Conservation (phyloP, 2,888 invertebrate species). For the Eumerus sabulonum region DNA sequence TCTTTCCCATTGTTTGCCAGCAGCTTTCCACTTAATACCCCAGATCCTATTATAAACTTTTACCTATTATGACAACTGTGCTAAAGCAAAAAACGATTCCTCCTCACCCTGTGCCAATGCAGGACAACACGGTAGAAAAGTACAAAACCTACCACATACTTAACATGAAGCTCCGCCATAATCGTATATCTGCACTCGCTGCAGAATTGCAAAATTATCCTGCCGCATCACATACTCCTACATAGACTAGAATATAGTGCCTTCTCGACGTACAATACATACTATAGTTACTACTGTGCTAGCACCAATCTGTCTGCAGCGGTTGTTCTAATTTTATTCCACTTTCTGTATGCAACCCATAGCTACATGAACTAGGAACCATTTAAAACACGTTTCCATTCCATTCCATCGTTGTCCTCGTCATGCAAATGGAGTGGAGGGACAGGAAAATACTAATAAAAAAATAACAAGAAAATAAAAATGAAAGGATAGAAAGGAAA, state of each 20-base stretch:
- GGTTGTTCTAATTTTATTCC: slow-evolving; percentile 57
- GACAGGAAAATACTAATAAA: neutral
- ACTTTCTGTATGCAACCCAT: neutral
- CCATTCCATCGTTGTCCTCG: slow-evolving; percentile 12
- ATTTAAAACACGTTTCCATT: slow-evolving; percentile 38
- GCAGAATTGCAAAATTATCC: slow-evolving; percentile 64
- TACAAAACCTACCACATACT: slow-evolving; percentile 45
- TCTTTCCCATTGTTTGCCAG: neutral
- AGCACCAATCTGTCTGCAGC: slow-evolving; percentile 54
- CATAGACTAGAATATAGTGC: slow-evolving; percentile 27
- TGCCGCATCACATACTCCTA: slow-evolving; percentile 32
- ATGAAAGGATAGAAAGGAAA: slow-evolving; percentile 23
- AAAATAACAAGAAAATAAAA: slow-evolving; percentile 7
- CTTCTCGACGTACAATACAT: slow-evolving; percentile 47
- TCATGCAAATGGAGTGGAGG: slow-evolving; percentile 61
- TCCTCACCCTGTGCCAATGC: neutral
- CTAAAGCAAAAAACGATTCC: too few species aligned
- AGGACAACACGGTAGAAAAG: neutral
- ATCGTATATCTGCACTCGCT: slow-evolving; percentile 59
- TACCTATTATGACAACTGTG: too few species aligned
- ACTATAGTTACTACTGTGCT: slow-evolving; percentile 39
- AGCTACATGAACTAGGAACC: slow-evolving; percentile 11
- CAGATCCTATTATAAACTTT: too few species aligned
- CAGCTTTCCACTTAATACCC: neutral
- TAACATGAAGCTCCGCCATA: slow-evolving; percentile 49